phyloP scores from a whole-genome alignment of 2,888 invertebrate genomes.

The Drosophila ustulata region DNA sequence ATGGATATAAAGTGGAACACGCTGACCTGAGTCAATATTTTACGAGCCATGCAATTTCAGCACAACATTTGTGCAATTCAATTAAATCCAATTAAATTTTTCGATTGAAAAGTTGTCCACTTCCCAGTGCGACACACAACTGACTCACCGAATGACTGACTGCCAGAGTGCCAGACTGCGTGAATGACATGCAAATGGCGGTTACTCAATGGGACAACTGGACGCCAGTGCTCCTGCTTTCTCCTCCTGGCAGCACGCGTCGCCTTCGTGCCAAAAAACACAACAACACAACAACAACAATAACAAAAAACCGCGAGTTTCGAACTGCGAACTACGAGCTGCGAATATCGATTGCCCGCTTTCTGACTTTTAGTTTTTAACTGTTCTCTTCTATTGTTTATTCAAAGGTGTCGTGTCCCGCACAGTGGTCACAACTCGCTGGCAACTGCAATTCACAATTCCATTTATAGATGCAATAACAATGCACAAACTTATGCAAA shows the following conservation, averaged over 20 bases:
- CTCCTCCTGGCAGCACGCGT: slow-evolving; percentile 1
- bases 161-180: slow-evolving; percentile 3
- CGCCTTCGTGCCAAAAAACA: slow-evolving; percentile 50
- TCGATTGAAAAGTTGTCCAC: slow-evolving; percentile 56
- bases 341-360: slow-evolving; percentile 59
- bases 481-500: not conserved
- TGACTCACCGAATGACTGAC: slow-evolving; percentile 4
- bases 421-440: not conserved
- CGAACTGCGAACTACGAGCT: slow-evolving; percentile 32
- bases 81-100: slow-evolving; percentile 66
- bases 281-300: not conserved
- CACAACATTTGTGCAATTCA: slow-evolving; percentile 52
- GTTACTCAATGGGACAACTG: slow-evolving; percentile 15
- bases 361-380: slow-evolving; percentile 42
- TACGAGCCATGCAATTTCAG: slow-evolving; percentile 23
- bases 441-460: not conserved
- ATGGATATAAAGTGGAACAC: not conserved
- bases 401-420: slow-evolving; percentile 8
- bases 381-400: slow-evolving; percentile 34
- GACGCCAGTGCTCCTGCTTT: slow-evolving; percentile 4
- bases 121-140: not conserved
- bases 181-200: slow-evolving; percentile 41
- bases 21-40: slow-evolving; percentile 45
- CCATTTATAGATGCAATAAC: not conserved
- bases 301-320: not conserved